Percentiles rank a stretch among this genome's conserved stretches.
phyloP scores from a whole-genome alignment of 2,113 vertebrate species.

The Porphyrio hochstetteri region DNA sequence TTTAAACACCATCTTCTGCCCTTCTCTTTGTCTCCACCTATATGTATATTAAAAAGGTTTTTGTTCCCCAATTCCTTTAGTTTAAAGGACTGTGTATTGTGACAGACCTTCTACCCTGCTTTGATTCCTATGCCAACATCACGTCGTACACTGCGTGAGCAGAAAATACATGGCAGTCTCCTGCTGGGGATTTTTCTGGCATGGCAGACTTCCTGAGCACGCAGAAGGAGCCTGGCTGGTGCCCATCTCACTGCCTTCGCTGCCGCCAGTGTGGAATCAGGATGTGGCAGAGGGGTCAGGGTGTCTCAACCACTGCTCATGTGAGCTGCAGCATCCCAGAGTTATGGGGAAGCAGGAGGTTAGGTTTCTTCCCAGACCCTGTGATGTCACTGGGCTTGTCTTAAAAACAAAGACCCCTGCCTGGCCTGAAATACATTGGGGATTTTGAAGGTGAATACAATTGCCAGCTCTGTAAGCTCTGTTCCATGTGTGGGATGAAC shows the following conservation, averaged over 20 bases:
- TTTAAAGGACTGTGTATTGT: not conserved
- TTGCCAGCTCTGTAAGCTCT: not conserved
- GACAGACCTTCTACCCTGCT: not conserved
- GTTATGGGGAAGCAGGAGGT: not conserved
- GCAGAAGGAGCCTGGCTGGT: not conserved
- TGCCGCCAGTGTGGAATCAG: accelerated
- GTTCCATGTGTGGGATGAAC: not conserved
- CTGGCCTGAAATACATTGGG: not conserved
- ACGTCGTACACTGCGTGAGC: accelerated
- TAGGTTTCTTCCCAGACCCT: not conserved
- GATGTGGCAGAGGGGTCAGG: accelerated
- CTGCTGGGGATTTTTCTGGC: not conserved
- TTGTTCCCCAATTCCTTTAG: not conserved
- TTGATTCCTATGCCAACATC: not conserved
- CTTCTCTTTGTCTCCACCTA: not conserved
- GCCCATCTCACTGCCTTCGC: not conserved
- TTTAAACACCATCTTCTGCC: not conserved
- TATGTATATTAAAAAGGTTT: not conserved
- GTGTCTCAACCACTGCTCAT: accelerated
- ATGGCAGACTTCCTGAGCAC: accelerated
- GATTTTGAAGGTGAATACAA: not conserved
- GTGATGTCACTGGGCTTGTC: not conserved
- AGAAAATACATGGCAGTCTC: not conserved
- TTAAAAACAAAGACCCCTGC: not conserved
- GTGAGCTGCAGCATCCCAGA: not conserved